Evolutionary conservation across 2,797 vertebrate genomes (phyloP).

Genomic region (Falco peregrinus): DNA sequence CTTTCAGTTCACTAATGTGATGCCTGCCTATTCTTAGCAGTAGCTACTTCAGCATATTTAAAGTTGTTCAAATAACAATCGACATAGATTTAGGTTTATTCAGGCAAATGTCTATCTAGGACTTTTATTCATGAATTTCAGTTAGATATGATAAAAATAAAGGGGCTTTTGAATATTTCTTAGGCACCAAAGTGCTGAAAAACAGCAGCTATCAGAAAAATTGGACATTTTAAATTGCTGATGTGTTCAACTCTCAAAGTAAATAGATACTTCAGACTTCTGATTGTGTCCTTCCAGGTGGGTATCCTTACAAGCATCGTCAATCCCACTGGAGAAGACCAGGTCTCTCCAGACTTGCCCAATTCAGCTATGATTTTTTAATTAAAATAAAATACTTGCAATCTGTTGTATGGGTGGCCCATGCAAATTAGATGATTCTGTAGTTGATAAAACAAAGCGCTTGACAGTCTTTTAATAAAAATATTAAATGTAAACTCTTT

Average conservation of each 20-base stretch:
- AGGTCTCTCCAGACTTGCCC: background rate
- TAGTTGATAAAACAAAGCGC: background rate
- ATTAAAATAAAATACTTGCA: conserved; percentile 3
- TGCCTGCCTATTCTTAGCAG: background rate
- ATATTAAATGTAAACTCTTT: background rate
- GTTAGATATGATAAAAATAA: background rate
- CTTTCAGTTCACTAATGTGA: background rate
- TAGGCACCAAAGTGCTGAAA: background rate
- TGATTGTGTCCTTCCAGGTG: background rate
- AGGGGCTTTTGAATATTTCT: background rate
- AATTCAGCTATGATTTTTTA: background rate
- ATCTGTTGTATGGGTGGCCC: background rate
- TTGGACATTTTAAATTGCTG: background rate
- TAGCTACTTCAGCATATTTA: background rate
- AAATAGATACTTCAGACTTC: background rate
- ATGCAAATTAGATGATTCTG: background rate
- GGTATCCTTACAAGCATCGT: background rate
- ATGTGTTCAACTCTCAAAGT: background rate
- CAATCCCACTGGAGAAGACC: background rate
- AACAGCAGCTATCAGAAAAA: background rate
- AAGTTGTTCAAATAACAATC: background rate
- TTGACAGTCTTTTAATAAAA: conserved; percentile 8
- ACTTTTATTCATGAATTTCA: background rate
- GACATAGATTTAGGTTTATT: background rate
- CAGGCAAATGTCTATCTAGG: background rate